phyloP scores from a whole-genome alignment of 1,140 invertebrate species.

The Coelopa frigida region DNA sequence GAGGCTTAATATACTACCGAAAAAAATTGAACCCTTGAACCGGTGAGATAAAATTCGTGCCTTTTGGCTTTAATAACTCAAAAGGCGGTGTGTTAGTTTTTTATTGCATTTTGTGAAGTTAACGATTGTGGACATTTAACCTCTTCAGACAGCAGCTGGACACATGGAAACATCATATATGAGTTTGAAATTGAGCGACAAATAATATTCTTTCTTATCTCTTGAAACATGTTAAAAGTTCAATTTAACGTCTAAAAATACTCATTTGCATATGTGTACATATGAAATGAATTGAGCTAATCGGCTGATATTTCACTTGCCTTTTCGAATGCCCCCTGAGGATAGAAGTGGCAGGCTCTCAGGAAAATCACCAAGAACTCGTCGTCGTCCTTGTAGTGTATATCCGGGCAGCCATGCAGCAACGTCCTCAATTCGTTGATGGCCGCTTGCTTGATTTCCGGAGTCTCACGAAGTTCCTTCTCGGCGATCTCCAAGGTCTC shows the following conservation, averaged over 20 bases:
- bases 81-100: no score
- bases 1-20: no score
- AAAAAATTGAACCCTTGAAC: no score
- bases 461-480: slow-evolving; percentile 62
- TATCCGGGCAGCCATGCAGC: slow-evolving; percentile 55
- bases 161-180: not conserved
- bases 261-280: not conserved
- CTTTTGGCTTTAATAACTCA: no score
- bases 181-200: not conserved
- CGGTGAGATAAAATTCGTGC: no score
- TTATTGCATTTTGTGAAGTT: no score
- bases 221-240: no score
- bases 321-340: slow-evolving; percentile 64
- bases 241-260: no score
- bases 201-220: not conserved
- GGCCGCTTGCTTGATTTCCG: slow-evolving; percentile 56
- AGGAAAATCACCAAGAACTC: slow-evolving; percentile 67
- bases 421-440: slow-evolving; percentile 55
- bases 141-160: no score
- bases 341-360: slow-evolving; percentile 71
- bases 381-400: slow-evolving; percentile 62
- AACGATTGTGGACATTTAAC: no score
- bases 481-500: slow-evolving; percentile 53
- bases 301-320: slow-evolving; percentile 47
- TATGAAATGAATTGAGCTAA: not conserved